Conservation (phyloP, 2,113 vertebrate species). For the Regulus satrapa region DNA sequence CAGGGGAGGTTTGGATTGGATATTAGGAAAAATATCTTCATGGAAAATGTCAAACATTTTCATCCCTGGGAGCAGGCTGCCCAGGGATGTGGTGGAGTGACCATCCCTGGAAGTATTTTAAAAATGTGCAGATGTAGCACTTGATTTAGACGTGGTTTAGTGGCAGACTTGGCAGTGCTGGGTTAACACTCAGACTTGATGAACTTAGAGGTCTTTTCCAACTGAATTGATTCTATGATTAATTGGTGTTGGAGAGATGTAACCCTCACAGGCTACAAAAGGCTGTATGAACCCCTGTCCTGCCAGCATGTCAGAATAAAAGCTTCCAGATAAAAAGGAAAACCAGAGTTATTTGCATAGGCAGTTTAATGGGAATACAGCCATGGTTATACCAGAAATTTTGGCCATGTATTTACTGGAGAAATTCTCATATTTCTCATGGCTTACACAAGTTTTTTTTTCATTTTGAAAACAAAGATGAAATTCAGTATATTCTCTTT, state of each 20-base stretch:
- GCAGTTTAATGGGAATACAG: background rate
- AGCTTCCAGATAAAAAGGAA: background rate
- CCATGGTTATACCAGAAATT: background rate
- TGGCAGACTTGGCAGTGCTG: background rate
- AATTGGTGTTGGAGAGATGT: background rate
- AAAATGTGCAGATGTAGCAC: background rate
- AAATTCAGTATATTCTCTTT: background rate
- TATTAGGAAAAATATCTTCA: background rate
- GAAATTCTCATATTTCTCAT: background rate
- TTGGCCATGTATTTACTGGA: background rate
- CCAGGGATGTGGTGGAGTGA: background rate
- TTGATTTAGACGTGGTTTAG: background rate
- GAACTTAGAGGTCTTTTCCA: background rate
- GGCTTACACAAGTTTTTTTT: background rate
- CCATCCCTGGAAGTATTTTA: background rate
- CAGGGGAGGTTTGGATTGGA: background rate
- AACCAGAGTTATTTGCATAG: background rate
- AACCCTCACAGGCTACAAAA: background rate
- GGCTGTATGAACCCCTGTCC: background rate
- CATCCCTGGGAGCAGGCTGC: background rate
- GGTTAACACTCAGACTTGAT: background rate
- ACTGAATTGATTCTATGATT: background rate
- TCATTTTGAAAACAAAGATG: background rate
- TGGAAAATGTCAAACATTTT: background rate
- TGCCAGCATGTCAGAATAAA: background rate